Conservation (phyloP, 2,888 invertebrate species). For the Zonitis immaculata region DNA sequence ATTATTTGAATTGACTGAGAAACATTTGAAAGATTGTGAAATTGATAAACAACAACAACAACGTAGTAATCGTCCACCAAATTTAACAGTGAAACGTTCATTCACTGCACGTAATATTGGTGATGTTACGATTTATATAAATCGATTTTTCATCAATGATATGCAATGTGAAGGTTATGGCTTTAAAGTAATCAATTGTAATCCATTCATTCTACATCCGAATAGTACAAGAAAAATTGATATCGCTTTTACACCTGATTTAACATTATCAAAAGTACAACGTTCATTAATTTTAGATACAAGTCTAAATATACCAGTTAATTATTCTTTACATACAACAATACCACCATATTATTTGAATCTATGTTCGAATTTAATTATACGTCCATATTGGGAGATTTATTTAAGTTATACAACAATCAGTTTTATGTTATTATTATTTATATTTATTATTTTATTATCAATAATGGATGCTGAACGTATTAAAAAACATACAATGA, state of each 20-base stretch:
- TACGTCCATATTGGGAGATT: conserved; percentile 73
- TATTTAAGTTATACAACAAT: conserved; percentile 61
- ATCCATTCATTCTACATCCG: conserved; percentile 63
- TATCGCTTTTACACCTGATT: conserved; percentile 85
- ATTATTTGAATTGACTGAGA: conserved; percentile 69
- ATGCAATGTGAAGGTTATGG: conserved; percentile 73
- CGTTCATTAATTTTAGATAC: conserved; percentile 59
- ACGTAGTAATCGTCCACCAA: conserved; percentile 49
- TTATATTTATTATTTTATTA: conserved; percentile 59
- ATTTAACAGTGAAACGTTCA: conserved; percentile 70
- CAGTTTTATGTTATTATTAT: conserved; percentile 56
- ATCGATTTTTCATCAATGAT: conserved; percentile 62
- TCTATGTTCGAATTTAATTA: conserved; percentile 63
- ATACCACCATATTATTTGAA: conserved; percentile 59
- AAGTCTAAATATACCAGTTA: conserved; percentile 57
- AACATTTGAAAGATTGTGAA: conserved; percentile 57
- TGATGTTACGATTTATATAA: conserved; percentile 74
- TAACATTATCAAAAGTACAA: conserved; percentile 71
- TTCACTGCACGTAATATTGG: conserved; percentile 90
- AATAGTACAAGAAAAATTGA: conserved; percentile 74
- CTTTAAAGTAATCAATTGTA: conserved; percentile 72
- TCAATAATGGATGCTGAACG: conserved; percentile 70
- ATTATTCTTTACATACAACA: conserved; percentile 67
- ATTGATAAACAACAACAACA: conserved; percentile 36
- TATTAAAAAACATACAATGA: conserved; percentile 55